These are phyloP conservation scores for Stercorarius parasiticus DNA, from an alignment of 2,113 vertebrate species.

Conservation along the genomic window DNA sequence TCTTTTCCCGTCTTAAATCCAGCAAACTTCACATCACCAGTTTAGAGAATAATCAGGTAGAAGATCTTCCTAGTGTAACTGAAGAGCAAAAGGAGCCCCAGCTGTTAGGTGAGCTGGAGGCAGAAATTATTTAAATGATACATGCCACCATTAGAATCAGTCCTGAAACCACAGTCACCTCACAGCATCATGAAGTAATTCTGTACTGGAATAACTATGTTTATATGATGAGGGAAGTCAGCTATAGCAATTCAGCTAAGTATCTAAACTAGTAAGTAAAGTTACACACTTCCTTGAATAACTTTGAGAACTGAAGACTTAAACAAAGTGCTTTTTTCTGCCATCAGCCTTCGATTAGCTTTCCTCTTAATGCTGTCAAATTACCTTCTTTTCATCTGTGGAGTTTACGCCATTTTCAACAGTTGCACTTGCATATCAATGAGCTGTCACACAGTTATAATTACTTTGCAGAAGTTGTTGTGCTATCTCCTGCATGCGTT, in stretches of 20 bases:
- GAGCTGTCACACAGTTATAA: background rate
- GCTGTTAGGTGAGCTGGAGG: background rate
- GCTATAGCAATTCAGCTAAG: background rate
- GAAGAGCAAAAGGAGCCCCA: background rate
- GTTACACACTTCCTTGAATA: background rate
- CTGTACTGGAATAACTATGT: background rate
- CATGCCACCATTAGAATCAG: background rate
- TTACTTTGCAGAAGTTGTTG: background rate
- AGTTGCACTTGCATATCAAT: background rate
- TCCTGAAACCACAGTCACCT: background rate
- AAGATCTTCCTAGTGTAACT: background rate
- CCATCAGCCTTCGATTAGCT: background rate
- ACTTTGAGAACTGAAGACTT: background rate
- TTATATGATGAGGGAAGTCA: background rate
- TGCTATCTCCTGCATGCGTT: background rate
- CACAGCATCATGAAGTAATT: background rate
- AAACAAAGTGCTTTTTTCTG: background rate
- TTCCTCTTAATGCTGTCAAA: background rate
- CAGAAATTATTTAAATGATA: background rate
- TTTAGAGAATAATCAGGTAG: background rate
- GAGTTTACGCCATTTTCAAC: background rate
- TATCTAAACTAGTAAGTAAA: background rate
- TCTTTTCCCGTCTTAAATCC: background rate
- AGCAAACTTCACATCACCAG: background rate
- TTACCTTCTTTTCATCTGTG: background rate